These are phyloP conservation scores for Meganola albula DNA, from an alignment of 2,888 invertebrate species.

Conservation along the genomic window DNA sequence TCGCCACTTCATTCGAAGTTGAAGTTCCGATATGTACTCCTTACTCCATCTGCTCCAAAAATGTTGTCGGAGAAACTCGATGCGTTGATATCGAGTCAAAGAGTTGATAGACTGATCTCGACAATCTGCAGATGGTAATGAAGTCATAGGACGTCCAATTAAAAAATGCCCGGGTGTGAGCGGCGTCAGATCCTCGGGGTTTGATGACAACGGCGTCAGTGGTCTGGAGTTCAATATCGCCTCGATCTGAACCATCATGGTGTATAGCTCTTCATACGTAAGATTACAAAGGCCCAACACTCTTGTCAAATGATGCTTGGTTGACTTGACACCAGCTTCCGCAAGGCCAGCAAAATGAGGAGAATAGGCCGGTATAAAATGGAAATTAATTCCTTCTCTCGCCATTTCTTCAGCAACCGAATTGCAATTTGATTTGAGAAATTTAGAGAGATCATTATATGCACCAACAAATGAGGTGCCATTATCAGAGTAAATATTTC, in stretches of 20 bases:
- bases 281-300: constrained; percentile 6
- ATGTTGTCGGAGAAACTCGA: constrained; percentile 13
- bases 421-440: neutral
- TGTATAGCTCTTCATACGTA: constrained; percentile 8
- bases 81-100: constrained; percentile 7
- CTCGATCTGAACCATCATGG: constrained; percentile 15
- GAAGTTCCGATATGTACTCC: constrained; percentile 22
- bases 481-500: constrained; percentile 8
- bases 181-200: constrained; percentile 17
- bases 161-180: constrained; percentile 24
- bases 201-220: constrained; percentile 21
- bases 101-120: neutral
- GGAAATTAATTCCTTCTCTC: constrained; percentile 4
- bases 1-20: constrained; percentile 29
- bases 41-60: constrained; percentile 19
- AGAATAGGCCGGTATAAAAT: constrained; percentile 7
- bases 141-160: constrained; percentile 16
- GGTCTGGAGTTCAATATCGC: constrained; percentile 24
- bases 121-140: neutral
- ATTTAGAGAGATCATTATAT: constrained; percentile 2
- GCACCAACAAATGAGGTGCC: constrained; percentile 7
- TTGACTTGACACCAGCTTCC: constrained; percentile 3
- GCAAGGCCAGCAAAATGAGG: constrained; percentile 8
- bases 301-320: neutral
- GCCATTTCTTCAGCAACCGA: constrained; percentile 4